Evolutionary conservation across 2,113 vertebrate genomes (phyloP).

Genomic region (Pollimyrus isidori): DNA sequence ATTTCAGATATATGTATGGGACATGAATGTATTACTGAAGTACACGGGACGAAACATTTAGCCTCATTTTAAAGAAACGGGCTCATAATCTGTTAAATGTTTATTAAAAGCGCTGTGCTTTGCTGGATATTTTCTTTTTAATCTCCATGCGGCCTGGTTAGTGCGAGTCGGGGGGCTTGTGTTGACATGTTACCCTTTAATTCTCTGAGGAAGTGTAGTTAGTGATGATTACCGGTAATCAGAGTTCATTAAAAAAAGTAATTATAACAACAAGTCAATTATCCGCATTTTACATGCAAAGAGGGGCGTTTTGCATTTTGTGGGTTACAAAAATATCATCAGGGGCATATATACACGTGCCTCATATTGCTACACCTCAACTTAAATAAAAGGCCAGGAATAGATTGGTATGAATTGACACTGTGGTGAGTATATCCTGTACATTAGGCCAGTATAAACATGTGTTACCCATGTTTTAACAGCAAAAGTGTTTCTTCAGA

Average conservation of each 20-base stretch:
- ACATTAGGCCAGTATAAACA: not conserved
- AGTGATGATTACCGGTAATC: not conserved
- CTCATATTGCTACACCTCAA: not conserved
- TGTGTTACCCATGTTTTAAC: not conserved
- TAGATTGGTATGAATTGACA: not conserved
- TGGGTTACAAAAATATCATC: slow-evolving; percentile 1
- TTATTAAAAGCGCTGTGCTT: not conserved
- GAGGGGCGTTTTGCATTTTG: not conserved
- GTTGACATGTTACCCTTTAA: not conserved
- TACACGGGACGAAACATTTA: not conserved
- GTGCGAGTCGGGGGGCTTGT: not conserved
- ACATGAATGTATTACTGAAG: not conserved
- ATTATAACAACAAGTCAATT: not conserved
- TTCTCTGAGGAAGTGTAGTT: not conserved
- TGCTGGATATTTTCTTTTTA: not conserved
- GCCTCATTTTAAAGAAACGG: not conserved
- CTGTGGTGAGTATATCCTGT: slow-evolving; percentile 5
- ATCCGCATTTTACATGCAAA: not conserved
- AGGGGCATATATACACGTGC: not conserved
- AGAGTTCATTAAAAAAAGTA: not conserved
- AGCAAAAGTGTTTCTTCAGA: not conserved
- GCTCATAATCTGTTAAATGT: not conserved
- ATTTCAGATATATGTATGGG: not conserved
- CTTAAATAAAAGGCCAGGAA: slow-evolving; percentile 8
- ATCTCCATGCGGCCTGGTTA: not conserved